Conservation (phyloP, 2,888 invertebrate genomes). For the Trissoscelio sp. region DNA sequence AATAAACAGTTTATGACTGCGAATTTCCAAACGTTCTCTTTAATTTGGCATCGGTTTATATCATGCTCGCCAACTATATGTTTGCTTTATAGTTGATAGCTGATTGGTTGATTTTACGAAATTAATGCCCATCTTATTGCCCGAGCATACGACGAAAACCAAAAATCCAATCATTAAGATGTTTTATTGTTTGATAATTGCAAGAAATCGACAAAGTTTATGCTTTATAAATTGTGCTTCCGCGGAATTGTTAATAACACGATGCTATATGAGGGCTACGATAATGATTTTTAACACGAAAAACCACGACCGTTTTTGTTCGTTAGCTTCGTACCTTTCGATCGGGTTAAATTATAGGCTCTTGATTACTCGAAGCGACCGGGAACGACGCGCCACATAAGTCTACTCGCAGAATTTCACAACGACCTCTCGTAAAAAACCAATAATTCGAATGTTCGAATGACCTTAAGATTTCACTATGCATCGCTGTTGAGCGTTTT, state of each 20-base stretch:
- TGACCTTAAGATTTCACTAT: conserved; percentile 48
- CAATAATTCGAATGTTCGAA: conserved; percentile 56
- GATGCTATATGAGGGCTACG: conserved; percentile 66
- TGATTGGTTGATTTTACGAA: conserved; percentile 64
- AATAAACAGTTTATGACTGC: conserved; percentile 42
- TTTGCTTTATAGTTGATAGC: conserved; percentile 46
- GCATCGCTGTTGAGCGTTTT: conserved; percentile 9
- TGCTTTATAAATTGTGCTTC: conserved; percentile 82
- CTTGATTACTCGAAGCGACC: conserved; percentile 80
- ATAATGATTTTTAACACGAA: conserved; percentile 82
- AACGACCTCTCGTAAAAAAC: conserved; percentile 65
- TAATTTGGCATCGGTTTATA: conserved; percentile 58
- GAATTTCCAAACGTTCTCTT: conserved; percentile 50
- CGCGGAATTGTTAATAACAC: conserved; percentile 80
- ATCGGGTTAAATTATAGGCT: conserved; percentile 83
- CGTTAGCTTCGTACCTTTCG: conserved; percentile 82
- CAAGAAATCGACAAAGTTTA: conserved; percentile 79
- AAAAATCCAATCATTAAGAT: conserved; percentile 77
- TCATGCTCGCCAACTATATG: conserved; percentile 42
- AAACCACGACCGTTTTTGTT: conserved; percentile 83
- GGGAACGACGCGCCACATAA: conserved; percentile 52
- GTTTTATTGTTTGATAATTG: conserved; percentile 80
- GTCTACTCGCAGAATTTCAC: conserved; percentile 63
- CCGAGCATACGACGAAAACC: conserved; percentile 53
- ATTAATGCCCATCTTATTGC: conserved; percentile 62